Evolutionary conservation across 2,113 vertebrate species (phyloP), one percentile per base, ranked within the genome.

Genomic region (Gymnocephalus cernua): DNA sequence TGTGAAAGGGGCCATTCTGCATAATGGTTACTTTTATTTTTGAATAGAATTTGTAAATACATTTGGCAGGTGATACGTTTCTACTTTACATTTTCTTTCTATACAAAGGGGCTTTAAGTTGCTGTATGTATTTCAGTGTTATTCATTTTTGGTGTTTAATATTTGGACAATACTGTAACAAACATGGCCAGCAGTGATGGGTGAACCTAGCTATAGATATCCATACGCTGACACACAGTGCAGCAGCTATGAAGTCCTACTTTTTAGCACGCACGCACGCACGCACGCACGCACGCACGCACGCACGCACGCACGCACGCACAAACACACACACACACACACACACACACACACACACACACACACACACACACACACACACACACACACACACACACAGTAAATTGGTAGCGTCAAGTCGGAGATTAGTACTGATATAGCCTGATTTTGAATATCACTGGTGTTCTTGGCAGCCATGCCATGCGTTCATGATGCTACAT

Each of bases 401-500:
- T 86, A 85, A 92, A 88, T 86, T 91, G 91, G 84, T 86, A 57
- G 86, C 70, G 78, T 84, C 79, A 45, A 86, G 82, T 80, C 41
- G 9, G 45, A 86, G 74, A 84, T 91, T 82, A 88, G 71, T 29
- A 45, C 59, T 65, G 85, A 90, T 83, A 57, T 58, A 19, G 74
- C 58, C 76, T 3, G 65, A 73, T 77, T 89, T 53, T 77, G 74
- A 80, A 82, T 87, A 82, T 85, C 66, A 23, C 80, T 87, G 86
- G 83, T 88, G 86, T 83, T 89, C 74, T 80, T 88, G 86, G 92
- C 82, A 85, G 84, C 14, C 57, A n/a, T 85, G 82, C 88, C 89
- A 32, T 83, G 88, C 89, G 89, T 92, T 92, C 89, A 87, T 92
- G 86, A 93, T 45, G 81, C 72, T 23, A 47, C 88, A 59, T 82